phyloP scores from a whole-genome alignment of 2,888 invertebrate species.

The Rugalucina vietnamica region DNA sequence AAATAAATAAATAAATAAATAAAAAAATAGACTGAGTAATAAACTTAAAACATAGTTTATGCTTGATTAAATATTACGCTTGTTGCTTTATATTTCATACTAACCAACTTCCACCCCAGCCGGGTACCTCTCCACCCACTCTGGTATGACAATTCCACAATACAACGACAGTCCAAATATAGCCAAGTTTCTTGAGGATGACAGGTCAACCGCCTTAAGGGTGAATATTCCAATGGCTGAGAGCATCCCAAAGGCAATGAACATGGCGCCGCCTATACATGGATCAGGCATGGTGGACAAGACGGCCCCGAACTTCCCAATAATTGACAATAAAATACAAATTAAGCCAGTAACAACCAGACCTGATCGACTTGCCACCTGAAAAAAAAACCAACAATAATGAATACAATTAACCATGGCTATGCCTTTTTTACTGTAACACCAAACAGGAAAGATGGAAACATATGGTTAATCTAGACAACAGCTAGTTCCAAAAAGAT shows the following conservation, averaged over 20 bases:
- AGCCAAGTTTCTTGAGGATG: conserved; percentile 61
- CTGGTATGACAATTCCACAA: conserved; percentile 59
- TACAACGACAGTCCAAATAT: conserved; percentile 63
- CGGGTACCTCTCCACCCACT: conserved; percentile 59
- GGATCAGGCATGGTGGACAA: conserved; percentile 65
- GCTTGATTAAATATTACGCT: too few relatives aligned
- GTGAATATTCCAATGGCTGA: conserved; percentile 62
- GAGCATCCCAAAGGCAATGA: conserved; percentile 61
- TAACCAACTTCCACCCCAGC: conserved; percentile 52
- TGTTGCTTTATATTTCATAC: too few relatives aligned
- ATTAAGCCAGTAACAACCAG: conserved; percentile 62
- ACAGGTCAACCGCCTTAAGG: conserved; percentile 54
- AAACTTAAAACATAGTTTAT: too few relatives aligned
- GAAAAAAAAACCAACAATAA: too few relatives aligned
- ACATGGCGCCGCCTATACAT: conserved; percentile 61
- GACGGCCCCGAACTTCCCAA: conserved; percentile 67
- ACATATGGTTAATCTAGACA: too few relatives aligned
- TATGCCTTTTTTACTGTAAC: too few relatives aligned
- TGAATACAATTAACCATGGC: too few relatives aligned
- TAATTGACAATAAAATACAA: conserved; percentile 57
- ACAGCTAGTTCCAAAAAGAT: too few relatives aligned
- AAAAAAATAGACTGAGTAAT: too few relatives aligned
- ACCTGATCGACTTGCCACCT: conserved; percentile 70
- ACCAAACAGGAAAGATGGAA: too few relatives aligned
- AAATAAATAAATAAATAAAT: too few relatives aligned